A percentile compares a stretch with the other conserved stretches of the same genome.
phyloP scores from a whole-genome alignment of 1,140 invertebrate species.

The Zaprionus inermis region DNA sequence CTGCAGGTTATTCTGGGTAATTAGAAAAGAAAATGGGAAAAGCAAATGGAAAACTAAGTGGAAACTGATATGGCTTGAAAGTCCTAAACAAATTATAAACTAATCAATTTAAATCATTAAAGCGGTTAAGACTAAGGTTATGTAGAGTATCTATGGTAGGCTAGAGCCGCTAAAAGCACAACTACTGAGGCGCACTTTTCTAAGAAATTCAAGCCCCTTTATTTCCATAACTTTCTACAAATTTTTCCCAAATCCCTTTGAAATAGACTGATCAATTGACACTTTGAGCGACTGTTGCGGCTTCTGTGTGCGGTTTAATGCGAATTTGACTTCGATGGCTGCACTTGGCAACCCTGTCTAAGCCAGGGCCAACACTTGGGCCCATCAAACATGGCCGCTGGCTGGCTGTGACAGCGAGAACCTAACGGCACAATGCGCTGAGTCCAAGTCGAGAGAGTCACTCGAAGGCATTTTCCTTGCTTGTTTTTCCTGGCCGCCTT shows the following conservation, averaged over 20 bases:
- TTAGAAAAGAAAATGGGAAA: not conserved
- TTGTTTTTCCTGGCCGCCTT: constrained; percentile 2
- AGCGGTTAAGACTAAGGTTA: too few relatives aligned
- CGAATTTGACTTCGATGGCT: constrained; percentile 20
- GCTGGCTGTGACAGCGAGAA: constrained; percentile 49
- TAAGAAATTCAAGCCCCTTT: too few relatives aligned
- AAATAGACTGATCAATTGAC: not conserved
- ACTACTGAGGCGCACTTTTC: too few relatives aligned
- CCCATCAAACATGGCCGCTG: constrained; percentile 22
- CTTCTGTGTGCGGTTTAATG: not conserved
- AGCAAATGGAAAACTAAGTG: not conserved
- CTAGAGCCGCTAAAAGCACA: too few relatives aligned
- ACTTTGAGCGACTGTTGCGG: not conserved
- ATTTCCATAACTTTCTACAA: not conserved
- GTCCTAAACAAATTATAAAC: too few relatives aligned
- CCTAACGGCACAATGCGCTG: constrained; percentile 12
- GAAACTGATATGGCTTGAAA: too few relatives aligned
- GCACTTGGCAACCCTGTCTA: not conserved
- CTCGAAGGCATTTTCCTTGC: constrained; percentile 65
- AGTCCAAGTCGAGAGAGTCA: constrained; percentile 57
- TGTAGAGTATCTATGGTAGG: too few relatives aligned
- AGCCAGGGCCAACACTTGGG: constrained; percentile 15
- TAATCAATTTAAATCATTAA: too few relatives aligned
- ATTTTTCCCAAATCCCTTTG: too few relatives aligned
- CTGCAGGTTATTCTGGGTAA: not conserved